Evolutionary conservation across 1,140 invertebrate species (phyloP), one percentile per base, ranked within the genome.

Genomic region (Formica selysi): DNA sequence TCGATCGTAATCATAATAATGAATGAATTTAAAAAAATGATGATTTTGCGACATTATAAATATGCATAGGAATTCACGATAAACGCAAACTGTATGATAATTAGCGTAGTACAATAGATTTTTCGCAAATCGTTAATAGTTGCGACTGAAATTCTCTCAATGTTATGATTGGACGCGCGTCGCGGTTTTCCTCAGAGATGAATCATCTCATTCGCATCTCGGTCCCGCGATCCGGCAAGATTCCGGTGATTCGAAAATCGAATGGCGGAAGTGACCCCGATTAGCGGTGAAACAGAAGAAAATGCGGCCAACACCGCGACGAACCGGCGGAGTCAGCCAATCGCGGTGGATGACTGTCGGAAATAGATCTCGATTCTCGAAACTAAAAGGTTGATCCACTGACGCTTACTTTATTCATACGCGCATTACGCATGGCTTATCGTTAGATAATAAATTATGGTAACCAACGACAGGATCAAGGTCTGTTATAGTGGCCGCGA

Each of bases 261-360:
- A 81, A 90, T 91, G 74, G 87, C 92, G 94, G 92, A 95, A 95
- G 92, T 95, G 94, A 94, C 94, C 94, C 48, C 87, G 93, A 94
- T 95, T 95, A 93, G 93, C 84, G 76, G 87, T 87, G 90, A 94
- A 94, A 94, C 91, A 92, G 90, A 93, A 93, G 91, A 94, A 94
- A 95, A 95, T 94, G 94, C 94, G 94, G 94, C 91, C 94, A 95
- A 91, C 81, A 91, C 74, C 76, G 89, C 86, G 86, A 86, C 87
- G 90, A 92, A 76, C 90, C 90, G 88, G 38, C 90, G 87, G 86
- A 74, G 91, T 91, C 89, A 93, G 91, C 93, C 93, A 94, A 94
- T 93, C 91, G 79, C 79, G 88, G 88, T 86, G 90, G 91, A 92
- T 85, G 86, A 85, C 87, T 87, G 90, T 92, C 93, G 92, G 91